Evolutionary conservation across 2,888 invertebrate species (phyloP), one percentile per base, ranked within the genome.

Genomic region (Carpatolechia fugitivella): DNA sequence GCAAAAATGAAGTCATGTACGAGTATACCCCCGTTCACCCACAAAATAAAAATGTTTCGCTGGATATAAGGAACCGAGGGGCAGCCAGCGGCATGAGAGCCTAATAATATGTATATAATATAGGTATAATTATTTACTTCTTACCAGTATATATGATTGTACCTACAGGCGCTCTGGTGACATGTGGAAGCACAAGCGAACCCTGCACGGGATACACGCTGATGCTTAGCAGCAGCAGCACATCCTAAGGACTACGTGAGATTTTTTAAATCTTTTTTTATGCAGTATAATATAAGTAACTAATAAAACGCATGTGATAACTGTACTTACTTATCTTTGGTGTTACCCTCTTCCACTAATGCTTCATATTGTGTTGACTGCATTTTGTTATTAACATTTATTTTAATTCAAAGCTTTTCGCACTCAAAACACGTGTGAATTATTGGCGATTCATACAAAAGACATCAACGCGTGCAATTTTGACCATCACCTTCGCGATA

Each of bases 181-280:
- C 49, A 89, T 89, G 90, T 89, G 89, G 88, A 90, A 90, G 56
- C 90, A 90, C 59, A 89, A 89, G 64, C 73, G 89, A 60, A 90
- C 89, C 10, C 72, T 88, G 3, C 89, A 90, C 41, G 86, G 87
- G 1, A 75, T 82, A 3, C 82, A 79, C 58, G 61, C 74, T 16
- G 74, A 72, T 16, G 47, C 58, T 18, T 57, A 55, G 24, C 33
- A 40, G 7, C 6, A 7, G 11, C 18, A 10, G 3, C 24, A 5
- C 1, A 7, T 5, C 8, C 11, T 13, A 20, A 11, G 40, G 40
- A 18, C 6, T 11, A 36, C 36, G 46, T 53, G 13, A 33, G 52
- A 33, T 38, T 40, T 40, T 38, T 40, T 30, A 3, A 16, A 16
- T 31, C 30, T 31, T 48, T 29, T 29, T 29, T 29, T 29, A 4